phyloP scores from a whole-genome alignment of 1,140 invertebrate genomes.

The Lucilia sericata region DNA sequence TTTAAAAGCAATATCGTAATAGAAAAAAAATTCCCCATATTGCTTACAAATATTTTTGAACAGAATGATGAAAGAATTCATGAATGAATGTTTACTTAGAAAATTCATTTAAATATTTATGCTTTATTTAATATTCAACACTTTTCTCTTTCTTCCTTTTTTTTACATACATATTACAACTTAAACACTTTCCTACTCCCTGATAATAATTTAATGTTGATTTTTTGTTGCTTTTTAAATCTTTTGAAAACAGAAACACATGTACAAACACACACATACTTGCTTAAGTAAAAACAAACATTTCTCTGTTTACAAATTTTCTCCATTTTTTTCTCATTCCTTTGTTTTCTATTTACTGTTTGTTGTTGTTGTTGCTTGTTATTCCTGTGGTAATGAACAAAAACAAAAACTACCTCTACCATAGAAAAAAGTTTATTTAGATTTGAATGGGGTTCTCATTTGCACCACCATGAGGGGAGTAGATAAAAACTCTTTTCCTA shows the following conservation, averaged over 20 bases:
- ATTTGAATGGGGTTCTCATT: neutral
- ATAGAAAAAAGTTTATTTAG: neutral
- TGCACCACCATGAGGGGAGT: neutral
- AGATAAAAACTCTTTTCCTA: neutral
- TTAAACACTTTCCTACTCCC: too few species aligned
- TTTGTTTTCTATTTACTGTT: neutral
- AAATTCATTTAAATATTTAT: slow-evolving; percentile 14
- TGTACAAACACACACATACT: neutral
- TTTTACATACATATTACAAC: too few species aligned
- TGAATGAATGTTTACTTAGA: slow-evolving; percentile 4
- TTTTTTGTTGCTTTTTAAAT: neutral
- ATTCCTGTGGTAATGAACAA: neutral
- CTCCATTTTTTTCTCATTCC: neutral
- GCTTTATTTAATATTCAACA: neutral
- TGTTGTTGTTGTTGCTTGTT: neutral
- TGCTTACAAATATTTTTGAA: neutral
- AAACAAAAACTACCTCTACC: neutral
- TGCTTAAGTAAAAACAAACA: neutral
- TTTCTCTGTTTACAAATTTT: neutral
- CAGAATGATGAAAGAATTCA: neutral
- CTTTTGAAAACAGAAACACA: neutral
- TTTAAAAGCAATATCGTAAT: too few species aligned
- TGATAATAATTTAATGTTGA: too few species aligned
- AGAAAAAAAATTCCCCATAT: too few species aligned
- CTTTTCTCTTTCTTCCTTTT: neutral